Conservation (phyloP, 2,888 invertebrate genomes). For the Conops quadrifasciatus region DNA sequence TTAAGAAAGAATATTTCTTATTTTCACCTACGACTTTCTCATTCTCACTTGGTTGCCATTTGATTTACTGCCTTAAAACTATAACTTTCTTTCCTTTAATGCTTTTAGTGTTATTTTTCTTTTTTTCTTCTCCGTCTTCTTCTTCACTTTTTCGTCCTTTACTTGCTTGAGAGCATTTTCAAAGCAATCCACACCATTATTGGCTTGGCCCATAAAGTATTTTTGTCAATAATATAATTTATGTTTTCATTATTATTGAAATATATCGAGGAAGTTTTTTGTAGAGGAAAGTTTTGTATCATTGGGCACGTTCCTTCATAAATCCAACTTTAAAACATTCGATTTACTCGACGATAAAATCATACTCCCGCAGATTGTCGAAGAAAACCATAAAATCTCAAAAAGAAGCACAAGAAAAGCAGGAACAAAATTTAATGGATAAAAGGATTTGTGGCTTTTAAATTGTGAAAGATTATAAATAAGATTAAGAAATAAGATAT, state of each 20-base stretch:
- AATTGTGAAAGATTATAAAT: too few relatives aligned
- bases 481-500: too few relatives aligned
- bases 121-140: constrained; percentile 7
- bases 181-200: neutral
- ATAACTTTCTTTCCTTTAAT: too few relatives aligned
- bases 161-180: neutral
- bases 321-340: constrained; percentile 18
- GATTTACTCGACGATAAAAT: neutral
- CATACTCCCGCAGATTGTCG: neutral
- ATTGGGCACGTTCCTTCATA: constrained; percentile 14
- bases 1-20: too few relatives aligned
- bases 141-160: neutral
- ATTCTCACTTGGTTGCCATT: too few relatives aligned
- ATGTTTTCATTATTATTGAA: constrained; percentile 29
- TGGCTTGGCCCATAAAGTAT: neutral
- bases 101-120: constrained; percentile 21
- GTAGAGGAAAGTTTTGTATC: constrained; percentile 14
- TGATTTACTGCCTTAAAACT: too few relatives aligned
- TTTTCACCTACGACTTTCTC: neutral
- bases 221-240: constrained; percentile 30
- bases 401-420: neutral
- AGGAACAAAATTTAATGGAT: neutral
- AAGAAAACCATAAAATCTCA: neutral
- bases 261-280: constrained; percentile 11
- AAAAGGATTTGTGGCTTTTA: too few relatives aligned